phyloP scores from a whole-genome alignment of 2,797 vertebrate genomes.

The Cheirogaleus major region DNA sequence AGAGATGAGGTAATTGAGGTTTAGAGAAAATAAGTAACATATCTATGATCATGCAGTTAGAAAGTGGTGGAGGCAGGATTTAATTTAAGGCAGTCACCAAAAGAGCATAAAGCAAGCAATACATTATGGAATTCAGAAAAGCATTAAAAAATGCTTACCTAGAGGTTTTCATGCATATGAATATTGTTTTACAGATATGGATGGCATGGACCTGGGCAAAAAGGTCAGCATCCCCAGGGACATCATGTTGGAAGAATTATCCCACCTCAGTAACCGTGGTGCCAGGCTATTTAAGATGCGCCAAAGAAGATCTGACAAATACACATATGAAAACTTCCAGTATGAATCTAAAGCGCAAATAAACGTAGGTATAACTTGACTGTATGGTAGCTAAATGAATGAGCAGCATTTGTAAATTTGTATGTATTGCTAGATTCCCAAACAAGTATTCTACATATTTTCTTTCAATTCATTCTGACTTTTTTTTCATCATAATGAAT shows the following conservation, averaged over 20 bases:
- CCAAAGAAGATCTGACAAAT: conserved; percentile 97
- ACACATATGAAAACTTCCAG: conserved; percentile 95
- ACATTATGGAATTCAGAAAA: not conserved
- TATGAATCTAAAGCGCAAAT: conserved; percentile 90
- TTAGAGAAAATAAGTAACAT: not conserved
- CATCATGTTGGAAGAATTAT: conserved; percentile 98
- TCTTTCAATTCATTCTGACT: not conserved
- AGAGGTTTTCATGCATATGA: not conserved
- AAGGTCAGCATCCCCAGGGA: conserved; percentile 95
- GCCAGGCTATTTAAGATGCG: conserved; percentile 97
- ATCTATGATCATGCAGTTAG: not conserved
- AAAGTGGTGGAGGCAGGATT: not conserved
- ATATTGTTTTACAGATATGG: conserved; percentile 85
- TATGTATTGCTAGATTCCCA: not conserved
- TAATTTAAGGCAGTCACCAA: not conserved
- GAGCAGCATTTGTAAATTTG: not conserved
- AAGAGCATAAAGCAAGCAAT: not conserved
- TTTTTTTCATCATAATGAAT: not conserved
- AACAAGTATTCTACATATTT: not conserved
- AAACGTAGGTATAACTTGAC: conserved; percentile 86
- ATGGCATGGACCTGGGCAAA: conserved; percentile 92
- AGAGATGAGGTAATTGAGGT: not conserved
- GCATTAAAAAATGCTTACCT: not conserved
- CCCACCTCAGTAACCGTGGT: conserved; percentile 93
- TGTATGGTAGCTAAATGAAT: not conserved